Evolutionary conservation across 2,113 vertebrate species (phyloP), one percentile per base, ranked within the genome.

Genomic region (Macquaria australasica): DNA sequence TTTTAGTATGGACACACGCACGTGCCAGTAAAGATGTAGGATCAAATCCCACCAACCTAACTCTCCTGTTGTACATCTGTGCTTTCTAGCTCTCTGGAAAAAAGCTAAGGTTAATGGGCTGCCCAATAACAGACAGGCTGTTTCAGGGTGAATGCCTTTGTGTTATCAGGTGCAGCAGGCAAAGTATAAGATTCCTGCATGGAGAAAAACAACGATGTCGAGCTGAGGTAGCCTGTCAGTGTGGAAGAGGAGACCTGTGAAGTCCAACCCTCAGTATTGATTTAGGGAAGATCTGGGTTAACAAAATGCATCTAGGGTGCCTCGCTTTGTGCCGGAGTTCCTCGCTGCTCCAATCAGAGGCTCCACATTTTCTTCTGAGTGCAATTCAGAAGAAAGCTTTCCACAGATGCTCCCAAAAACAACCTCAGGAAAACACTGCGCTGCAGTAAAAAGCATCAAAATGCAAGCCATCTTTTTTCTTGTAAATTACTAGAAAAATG

Each of bases 221-320:
- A 64, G 41, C 39, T 5, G 28, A 73, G 43, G 25, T 21, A 55
- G 67, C 12, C n/a, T 53, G 58, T 72, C 59, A 76, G 41, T 34
- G 66, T 50, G 56, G 15, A 56, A 16, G 20, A 88, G 41, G 69
- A 77, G 78, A 78, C 41, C 20, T n/a, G 41, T 60, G 56, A 81
- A 88, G 83, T 78, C 71, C 60, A 77, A 79, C 34, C 81, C 59
- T 28, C 53, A 43, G n/a, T 77, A 84, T 75, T 81, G 82, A 87
- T 87, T 87, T 18, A 66, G 59, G 23, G 58, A 70, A 83, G 71
- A 86, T 84, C 77, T 77, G 77, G 66, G 67, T 83, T 75, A 74
- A 86, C 45, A 75, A 72, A 20, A 75, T 73, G 73, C 56, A 88
- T 82, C 69, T 69, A 18, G 74, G 51, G 37, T 79, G 73, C 55